Conservation (phyloP, 92 coral and sea anemone species). For the Meandrina meandrites region DNA sequence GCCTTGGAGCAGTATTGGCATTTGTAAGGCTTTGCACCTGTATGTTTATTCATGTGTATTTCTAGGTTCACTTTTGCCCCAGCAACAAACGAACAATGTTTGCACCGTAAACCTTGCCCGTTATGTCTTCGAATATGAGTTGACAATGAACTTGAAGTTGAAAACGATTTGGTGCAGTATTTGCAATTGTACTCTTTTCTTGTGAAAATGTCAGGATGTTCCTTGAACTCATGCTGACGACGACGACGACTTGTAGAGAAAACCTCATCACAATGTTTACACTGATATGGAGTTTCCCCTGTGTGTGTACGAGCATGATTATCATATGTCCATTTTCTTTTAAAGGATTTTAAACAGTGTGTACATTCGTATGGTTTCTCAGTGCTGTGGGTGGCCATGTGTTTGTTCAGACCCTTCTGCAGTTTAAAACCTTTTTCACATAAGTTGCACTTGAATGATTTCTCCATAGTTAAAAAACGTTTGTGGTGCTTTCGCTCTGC, state of each 20-base stretch:
- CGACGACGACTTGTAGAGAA: background rate
- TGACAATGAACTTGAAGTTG: background rate
- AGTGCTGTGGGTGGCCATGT: background rate
- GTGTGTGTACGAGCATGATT: background rate
- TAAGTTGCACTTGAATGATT: slow-evolving; percentile 11
- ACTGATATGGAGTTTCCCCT: background rate
- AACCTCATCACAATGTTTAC: background rate
- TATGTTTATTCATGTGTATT: background rate
- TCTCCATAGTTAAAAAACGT: background rate
- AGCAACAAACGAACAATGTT: background rate
- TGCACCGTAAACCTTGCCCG: background rate
- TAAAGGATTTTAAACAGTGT: background rate
- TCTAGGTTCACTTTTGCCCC: background rate
- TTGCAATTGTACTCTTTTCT: slow-evolving; percentile 3
- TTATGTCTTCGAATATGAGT: background rate
- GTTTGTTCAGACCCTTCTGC: background rate
- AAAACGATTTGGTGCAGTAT: background rate
- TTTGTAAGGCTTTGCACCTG: slow-evolving; percentile 12
- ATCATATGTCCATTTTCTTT: background rate
- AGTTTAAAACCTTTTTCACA: slow-evolving; percentile 16
- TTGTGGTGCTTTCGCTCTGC: background rate
- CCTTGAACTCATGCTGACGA: background rate
- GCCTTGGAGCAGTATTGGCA: slow-evolving; percentile 4
- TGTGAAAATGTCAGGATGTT: background rate
- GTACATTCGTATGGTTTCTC: slow-evolving; percentile 6